Evolutionary conservation across 2,888 invertebrate species (phyloP), one percentile per base, ranked within the genome.

Genomic region (Pinctada fucata): DNA sequence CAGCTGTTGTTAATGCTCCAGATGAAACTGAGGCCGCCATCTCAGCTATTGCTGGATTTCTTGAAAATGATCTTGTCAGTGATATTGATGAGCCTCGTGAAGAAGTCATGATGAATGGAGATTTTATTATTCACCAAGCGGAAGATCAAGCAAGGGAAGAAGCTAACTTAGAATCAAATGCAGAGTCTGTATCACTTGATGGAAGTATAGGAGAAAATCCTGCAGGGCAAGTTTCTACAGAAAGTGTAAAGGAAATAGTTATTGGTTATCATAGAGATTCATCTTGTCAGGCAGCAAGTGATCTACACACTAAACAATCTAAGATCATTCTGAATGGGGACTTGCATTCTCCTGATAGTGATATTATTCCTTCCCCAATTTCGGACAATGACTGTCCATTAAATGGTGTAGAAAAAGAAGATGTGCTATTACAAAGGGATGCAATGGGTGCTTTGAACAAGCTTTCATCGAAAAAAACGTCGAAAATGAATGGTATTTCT

Each of bases 401-500:
- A 5, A 74, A 74, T 66, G 74, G 74, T 10, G 45, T 74, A 8
- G 66, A 63, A 48, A 72, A 72, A 16, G 72, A 72, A 66, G 72
- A 72, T 66, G 76, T 72, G 48, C 72, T 72, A 13, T 49, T 52
- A 58, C 47, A 66, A 51, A 72, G 47, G 47, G 48, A 72, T 50
- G 49, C 50, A 13, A 72, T 64, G 66, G 66, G 67, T 47, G 47
- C 63, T 8, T 66, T 77, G 45, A 66, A 72, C 52, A 77, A 77
- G 47, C 13, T 77, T 6, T 64, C 72, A 49, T 31, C 65, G 31
- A 85, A 87, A 69, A 85, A 85, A 78, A 64, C 84, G 47, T 70
- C 80, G 47, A 86, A 83, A 78, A 81, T 88, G 71, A 89, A 89
- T 82, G 89, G 89, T 66, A 80, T 89, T 78, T 80, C 85, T 48